A percentile compares a stretch with the other conserved stretches of the same genome.
Evolutionary conservation across 2,888 invertebrate genomes (phyloP).

Genomic region (Gryllus longicercus): DNA sequence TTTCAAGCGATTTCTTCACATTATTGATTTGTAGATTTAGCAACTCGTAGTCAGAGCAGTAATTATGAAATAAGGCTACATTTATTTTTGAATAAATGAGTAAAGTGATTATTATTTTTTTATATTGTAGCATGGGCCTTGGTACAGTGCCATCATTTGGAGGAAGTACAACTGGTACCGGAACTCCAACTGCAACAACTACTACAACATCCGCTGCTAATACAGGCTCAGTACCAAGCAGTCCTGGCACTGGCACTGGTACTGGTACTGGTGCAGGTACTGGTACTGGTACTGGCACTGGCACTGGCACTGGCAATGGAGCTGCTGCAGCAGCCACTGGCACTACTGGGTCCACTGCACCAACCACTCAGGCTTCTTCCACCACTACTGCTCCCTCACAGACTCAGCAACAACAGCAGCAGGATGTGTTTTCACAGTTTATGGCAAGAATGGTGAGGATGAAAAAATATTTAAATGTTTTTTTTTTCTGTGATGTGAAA

Average conservation of each 20-base stretch:
- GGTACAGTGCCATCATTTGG: constrained; percentile 40
- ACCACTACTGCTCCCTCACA: constrained; percentile 40
- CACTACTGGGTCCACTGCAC: constrained; percentile 41
- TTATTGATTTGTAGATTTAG: too few relatives aligned
- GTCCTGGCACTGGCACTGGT: constrained; percentile 41
- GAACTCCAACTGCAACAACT: constrained; percentile 43
- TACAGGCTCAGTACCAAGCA: constrained; percentile 40
- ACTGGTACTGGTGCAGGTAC: constrained; percentile 41
- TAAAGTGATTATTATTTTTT: not conserved
- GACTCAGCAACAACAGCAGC: constrained; percentile 39
- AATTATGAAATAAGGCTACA: too few relatives aligned
- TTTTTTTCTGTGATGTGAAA: constrained; percentile 21
- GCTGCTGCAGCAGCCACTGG: constrained; percentile 40
- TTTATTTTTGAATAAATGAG: too few relatives aligned
- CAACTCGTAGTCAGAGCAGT: too few relatives aligned
- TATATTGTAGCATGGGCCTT: constrained; percentile 42
- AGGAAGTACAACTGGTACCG: constrained; percentile 39
- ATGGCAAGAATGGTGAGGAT: constrained; percentile 72
- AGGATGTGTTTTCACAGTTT: constrained; percentile 56
- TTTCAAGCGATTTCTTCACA: too few relatives aligned
- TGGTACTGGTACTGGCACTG: constrained; percentile 39
- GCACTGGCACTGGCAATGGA: constrained; percentile 42
- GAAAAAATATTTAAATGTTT: too few relatives aligned
- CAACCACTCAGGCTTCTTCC: constrained; percentile 40
- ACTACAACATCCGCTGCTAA: constrained; percentile 45